Evolutionary conservation across 2,113 vertebrate species (phyloP), one percentile per base, ranked within the genome.

Genomic region (Hemiprocne comata): DNA sequence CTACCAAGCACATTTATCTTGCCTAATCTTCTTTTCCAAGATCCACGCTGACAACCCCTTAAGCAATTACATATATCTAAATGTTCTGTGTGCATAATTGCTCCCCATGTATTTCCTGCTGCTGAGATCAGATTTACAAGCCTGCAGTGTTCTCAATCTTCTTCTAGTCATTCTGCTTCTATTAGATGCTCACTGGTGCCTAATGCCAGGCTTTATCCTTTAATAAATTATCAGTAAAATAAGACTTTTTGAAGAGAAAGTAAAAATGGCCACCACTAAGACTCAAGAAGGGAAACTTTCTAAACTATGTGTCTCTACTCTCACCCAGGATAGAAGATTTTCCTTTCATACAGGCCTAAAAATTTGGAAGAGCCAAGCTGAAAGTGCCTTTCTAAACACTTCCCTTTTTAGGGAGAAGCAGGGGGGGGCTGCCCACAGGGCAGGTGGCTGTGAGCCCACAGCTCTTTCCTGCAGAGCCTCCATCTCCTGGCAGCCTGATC

Each of bases 21-120:
- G 50, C 51, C 90, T 97, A 94, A 96, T 95, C 88, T 94, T 94
- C 90, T 95, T 94, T 94, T 90, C 79, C 60, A 89, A 91, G 73
- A 89, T 74, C 69, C 75, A 86, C 62, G 90, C 85, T 95, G 92
- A 90, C 92, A 93, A 67, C 72, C 71, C 90, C 83, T 93, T 86
- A 70, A 96, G 92, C 95, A 95, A 91, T 96, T 95, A 88, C 90
- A 93, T 92, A 66, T 60, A 94, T 94, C 90, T 95, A 84, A 95
- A 88, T 93, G 79, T 77, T 96, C 72, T 77, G 64, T 77, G 79
- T 88, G 75, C 46, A 67, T 96, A 97, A 95, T 94, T 95, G 83
- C 83, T 88, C 88, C 86, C 79, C 72, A 44, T 73, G 88, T 89
- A 88, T 95, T 96, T 96, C 88, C 86, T 88, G 79, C 75, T 0